Base-by-base conservation (phyloP, 2,797 vertebrate species). In the Sebastes oblongus region DNA sequence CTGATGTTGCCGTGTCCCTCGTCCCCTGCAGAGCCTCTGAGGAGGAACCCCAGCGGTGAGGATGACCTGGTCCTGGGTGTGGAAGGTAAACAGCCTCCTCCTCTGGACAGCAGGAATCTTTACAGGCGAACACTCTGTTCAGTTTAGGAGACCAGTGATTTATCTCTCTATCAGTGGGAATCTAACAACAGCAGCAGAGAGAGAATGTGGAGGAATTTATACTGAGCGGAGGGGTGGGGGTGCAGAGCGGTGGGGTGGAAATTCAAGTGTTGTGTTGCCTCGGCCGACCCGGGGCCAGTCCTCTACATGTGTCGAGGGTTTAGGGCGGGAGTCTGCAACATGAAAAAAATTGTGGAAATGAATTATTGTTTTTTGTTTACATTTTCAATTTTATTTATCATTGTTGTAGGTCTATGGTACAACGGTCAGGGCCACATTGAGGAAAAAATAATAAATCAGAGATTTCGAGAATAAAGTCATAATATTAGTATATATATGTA, bases 41-140 rank as follows among this genome's bases (percentile, higher is more conserved):
- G 25, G 83, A 91, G 81, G 66, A 87, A 78, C 39, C 55, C 83
- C 61, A 91, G 89, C 18, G 60, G 59, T 27, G 90, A 94, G 30
- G 93, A 95, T 91, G 93, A 94, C 78, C 78, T 94, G 85, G 88
- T 70, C 16, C 78, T 94, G 24, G 89, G 93, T 25, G 87, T 88
- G 13, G 91, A 95, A 93, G 93, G 93, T 95, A 94, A 94, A 87
- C 70, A 86, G 25, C 59, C 7, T 77, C 27, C 46, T 60, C 4
- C 42, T 46, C 42, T 46, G 42, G 39, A 42, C 8, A 72, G 54
- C 58, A 66, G 24, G 54, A 75, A 58, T 29, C 50, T 73, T 65
- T 60, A 39, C 59, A 69, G 24, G 52, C 72, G 1, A 42, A 22
- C 59, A 24, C 16, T 32, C 14, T 32, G 30, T 7, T 46, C 36